Percentiles rank a stretch among this genome's conserved stretches.
These are phyloP conservation scores for Hapalemur alaotrensis DNA, from an alignment of 2,797 vertebrate species.

Conservation along the genomic window DNA sequence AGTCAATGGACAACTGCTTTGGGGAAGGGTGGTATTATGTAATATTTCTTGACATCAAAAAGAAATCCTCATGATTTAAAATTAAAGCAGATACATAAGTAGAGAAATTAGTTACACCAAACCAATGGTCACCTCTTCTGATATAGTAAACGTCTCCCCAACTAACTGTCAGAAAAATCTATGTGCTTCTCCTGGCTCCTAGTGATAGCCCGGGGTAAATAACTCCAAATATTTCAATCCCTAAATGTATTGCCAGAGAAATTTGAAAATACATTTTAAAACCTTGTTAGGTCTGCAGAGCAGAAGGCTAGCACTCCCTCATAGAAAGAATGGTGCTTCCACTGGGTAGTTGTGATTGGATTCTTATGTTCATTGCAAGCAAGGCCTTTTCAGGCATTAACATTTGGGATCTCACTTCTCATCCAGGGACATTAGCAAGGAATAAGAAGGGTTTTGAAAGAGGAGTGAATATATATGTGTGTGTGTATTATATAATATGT, in stretches of 20 bases:
- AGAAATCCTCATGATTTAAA: background rate
- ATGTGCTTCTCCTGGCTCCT: background rate
- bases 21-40: background rate
- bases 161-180: background rate
- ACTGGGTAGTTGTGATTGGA: background rate
- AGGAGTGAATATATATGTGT: background rate
- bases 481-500: too few species aligned
- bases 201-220: background rate
- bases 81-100: background rate
- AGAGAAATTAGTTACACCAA: background rate
- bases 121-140: background rate
- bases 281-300: background rate
- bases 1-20: background rate
- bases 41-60: constrained; percentile 5
- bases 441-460: background rate
- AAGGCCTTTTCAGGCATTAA: background rate
- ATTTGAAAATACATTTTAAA: constrained; percentile 6
- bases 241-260: background rate
- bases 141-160: background rate
- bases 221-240: background rate
- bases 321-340: background rate
- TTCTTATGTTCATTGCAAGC: background rate
- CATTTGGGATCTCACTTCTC: background rate
- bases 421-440: background rate
- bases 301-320: background rate